Conservation (phyloP, 2,888 invertebrate species). For the Drosophila bunnanda region DNA sequence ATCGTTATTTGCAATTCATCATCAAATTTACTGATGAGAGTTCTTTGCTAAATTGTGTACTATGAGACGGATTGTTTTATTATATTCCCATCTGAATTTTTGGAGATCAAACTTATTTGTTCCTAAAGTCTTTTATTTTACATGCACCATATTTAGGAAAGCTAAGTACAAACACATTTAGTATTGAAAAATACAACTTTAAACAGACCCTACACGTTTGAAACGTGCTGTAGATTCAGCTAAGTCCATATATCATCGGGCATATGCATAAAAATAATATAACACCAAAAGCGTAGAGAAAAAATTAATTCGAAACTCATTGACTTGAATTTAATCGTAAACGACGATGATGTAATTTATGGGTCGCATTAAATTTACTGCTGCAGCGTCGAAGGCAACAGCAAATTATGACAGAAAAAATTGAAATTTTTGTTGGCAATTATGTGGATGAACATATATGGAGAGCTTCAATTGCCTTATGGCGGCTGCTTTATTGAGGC, state of each 20-base stretch:
- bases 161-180: not conserved
- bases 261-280: conserved; percentile 28
- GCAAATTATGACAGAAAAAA: conserved; percentile 38
- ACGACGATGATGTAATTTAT: conserved; percentile 77
- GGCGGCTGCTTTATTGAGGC: conserved; percentile 37
- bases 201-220: not conserved
- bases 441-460: conserved; percentile 74
- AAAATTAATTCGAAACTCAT: conserved; percentile 58
- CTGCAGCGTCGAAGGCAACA: conserved; percentile 33
- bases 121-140: not conserved
- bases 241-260: conserved; percentile 19
- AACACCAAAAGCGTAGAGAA: conserved; percentile 34
- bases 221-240: conserved; percentile 11
- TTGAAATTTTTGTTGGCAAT: conserved; percentile 61
- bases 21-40: no score
- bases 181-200: not conserved
- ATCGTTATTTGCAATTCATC: no score
- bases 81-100: not conserved
- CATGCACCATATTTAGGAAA: not conserved
- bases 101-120: not conserved
- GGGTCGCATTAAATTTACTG: conserved; percentile 70
- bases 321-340: conserved; percentile 41
- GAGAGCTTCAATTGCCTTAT: conserved; percentile 64
- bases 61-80: not conserved
- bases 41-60: no score